Percentiles rank a stretch among this genome's conserved stretches.
These are phyloP conservation scores for Manis javanica DNA, from an alignment of 2,797 vertebrate genomes.

Conservation along the genomic window DNA sequence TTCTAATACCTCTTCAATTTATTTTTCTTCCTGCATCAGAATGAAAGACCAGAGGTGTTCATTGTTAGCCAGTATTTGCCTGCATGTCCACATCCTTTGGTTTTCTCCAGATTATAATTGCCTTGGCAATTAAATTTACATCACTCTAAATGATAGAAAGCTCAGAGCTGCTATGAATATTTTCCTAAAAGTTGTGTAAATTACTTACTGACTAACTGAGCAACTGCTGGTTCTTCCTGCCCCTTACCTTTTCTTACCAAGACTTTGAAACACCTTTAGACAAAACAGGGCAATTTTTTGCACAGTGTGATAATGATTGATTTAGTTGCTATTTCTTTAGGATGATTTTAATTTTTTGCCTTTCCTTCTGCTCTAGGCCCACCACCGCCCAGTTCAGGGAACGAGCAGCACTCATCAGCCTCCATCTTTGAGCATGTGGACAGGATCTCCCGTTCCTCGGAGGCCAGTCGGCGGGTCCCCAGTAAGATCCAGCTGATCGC, in stretches of 20 bases:
- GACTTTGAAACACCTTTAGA: neutral
- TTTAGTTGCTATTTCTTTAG: neutral
- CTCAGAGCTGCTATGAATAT: neutral
- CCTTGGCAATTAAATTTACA: neutral
- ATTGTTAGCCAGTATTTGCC: neutral
- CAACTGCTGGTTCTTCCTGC: neutral
- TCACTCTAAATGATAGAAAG: neutral
- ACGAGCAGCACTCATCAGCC: constrained; percentile 94
- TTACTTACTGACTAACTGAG: neutral
- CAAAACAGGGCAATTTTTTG: neutral
- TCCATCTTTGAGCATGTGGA: constrained; percentile 99
- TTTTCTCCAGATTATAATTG: neutral
- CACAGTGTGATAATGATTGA: neutral
- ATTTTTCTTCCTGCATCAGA: neutral
- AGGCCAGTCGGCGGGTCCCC: constrained; percentile 91
- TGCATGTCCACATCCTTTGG: neutral
- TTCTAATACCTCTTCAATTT: neutral
- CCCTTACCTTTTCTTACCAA: neutral
- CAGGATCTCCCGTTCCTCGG: constrained; percentile 93
- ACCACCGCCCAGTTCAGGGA: constrained; percentile 88
- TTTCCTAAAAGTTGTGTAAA: neutral
- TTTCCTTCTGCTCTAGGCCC: constrained; percentile 85
- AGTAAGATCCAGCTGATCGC: constrained; percentile 98
- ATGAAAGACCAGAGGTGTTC: neutral
- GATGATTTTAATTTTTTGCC: neutral